A percentile compares a stretch with the other conserved stretches of the same genome.
These are phyloP conservation scores for Drosophila pruinosa DNA, from an alignment of 1,140 invertebrate genomes.

Conservation along the genomic window DNA sequence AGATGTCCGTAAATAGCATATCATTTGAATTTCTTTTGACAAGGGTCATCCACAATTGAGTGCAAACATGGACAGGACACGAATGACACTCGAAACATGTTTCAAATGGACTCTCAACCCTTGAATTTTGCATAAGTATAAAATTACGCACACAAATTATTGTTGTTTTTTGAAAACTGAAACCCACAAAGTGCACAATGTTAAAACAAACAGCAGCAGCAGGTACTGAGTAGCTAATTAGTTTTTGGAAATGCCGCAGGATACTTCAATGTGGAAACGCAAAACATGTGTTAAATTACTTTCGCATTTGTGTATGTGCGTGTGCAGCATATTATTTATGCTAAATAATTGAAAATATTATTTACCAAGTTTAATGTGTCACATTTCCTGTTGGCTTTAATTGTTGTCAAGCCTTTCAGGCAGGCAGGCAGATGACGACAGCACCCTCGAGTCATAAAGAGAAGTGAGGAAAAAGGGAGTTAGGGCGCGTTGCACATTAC, in stretches of 20 bases:
- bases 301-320: not conserved
- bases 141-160: not conserved
- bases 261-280: slow-evolving; percentile 57
- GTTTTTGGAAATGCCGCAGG: slow-evolving; percentile 72
- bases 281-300: slow-evolving; percentile 73
- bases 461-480: not conserved
- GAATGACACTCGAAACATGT: slow-evolving; percentile 2
- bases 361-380: slow-evolving; percentile 76
- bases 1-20: not conserved
- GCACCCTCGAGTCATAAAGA: not conserved
- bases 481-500: not conserved
- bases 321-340: slow-evolving; percentile 55
- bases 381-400: slow-evolving; percentile 79
- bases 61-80: not conserved
- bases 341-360: slow-evolving; percentile 79
- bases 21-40: not conserved
- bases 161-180: slow-evolving; percentile 6
- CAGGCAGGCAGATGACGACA: slow-evolving; percentile 39
- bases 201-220: slow-evolving; percentile 13
- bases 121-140: not conserved
- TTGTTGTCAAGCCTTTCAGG: slow-evolving; percentile 68
- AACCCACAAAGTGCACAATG: slow-evolving; percentile 17
- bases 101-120: slow-evolving; percentile 12
- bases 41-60: not conserved
- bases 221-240: slow-evolving; percentile 61